Percentiles rank a stretch among this genome's conserved stretches.
These are phyloP conservation scores for Tenebrio molitor DNA, from an alignment of 1,140 invertebrate genomes.

Conservation along the genomic window DNA sequence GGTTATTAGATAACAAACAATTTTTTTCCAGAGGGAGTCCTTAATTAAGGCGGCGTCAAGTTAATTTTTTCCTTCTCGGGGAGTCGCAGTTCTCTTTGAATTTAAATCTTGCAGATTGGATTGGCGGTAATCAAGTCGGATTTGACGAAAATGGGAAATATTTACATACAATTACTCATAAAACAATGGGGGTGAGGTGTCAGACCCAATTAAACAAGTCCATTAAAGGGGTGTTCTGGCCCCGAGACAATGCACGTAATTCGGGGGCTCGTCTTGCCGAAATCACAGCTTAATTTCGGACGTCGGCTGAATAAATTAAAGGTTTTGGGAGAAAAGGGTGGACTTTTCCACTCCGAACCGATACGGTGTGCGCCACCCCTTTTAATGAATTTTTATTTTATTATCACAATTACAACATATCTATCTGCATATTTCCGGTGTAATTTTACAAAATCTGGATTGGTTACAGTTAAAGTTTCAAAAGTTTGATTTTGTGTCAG, in stretches of 20 bases:
- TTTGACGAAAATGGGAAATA: neutral
- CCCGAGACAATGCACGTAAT: neutral
- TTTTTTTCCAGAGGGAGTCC: no score
- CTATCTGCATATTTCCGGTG: no score
- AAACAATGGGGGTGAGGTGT: neutral
- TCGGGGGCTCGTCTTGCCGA: neutral
- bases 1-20: no score
- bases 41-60: no score
- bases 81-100: no score
- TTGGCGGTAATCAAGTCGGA: neutral
- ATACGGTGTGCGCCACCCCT: neutral
- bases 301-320: slow-evolving; percentile 19
- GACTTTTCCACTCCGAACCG: neutral
- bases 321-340: neutral
- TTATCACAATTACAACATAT: no score
- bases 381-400: slow-evolving; percentile 5
- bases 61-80: neutral
- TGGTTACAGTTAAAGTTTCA: no score
- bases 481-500: no score
- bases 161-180: slow-evolving; percentile 12
- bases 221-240: neutral
- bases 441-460: no score
- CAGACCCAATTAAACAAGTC: neutral
- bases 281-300: slow-evolving; percentile 20
- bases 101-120: no score